Conservation (phyloP, 2,888 invertebrate genomes). For the Neocrepidodera transversa region DNA sequence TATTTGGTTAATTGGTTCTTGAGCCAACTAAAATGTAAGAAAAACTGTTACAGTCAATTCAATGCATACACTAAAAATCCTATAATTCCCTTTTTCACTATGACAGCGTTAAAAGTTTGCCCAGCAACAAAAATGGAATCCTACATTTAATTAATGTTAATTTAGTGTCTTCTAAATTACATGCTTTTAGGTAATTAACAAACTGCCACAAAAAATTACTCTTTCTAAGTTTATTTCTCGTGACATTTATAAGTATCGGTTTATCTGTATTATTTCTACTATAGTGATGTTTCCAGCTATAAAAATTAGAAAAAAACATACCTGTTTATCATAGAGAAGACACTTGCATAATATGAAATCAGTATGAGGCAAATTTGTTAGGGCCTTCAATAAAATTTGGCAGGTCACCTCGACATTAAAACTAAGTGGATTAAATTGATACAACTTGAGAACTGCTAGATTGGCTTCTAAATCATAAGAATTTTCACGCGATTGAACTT, state of each 20-base stretch:
- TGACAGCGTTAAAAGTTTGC: too few species aligned
- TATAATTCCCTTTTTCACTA: too few species aligned
- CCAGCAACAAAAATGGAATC: too few species aligned
- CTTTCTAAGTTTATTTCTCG: too few species aligned
- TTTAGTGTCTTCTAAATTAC: too few species aligned
- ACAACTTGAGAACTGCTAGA: conserved; percentile 93
- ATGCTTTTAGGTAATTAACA: too few species aligned
- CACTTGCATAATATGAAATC: conserved; percentile 99
- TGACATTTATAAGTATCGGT: too few species aligned
- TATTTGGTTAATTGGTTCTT: conserved; percentile 86
- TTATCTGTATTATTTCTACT: too few species aligned
- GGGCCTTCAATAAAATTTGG: conserved; percentile 90
- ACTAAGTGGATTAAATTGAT: conserved; percentile 92
- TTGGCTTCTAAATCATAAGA: conserved; percentile 97
- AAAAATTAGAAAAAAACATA: too few species aligned
- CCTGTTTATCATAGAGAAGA: conserved; percentile 80
- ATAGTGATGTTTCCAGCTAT: too few species aligned
- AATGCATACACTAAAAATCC: not conserved
- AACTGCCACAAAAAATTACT: too few species aligned
- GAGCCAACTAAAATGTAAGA: conserved; percentile 69
- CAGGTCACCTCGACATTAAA: conserved; percentile 86
- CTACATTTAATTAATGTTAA: too few species aligned
- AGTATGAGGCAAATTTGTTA: conserved; percentile 96
- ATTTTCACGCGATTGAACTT: conserved; percentile 91
- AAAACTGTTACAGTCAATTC: conserved; percentile 1